Percentiles rank a stretch among this genome's conserved stretches.
Conservation (phyloP, 2,888 invertebrate genomes). For the Mimachlamys varia region DNA sequence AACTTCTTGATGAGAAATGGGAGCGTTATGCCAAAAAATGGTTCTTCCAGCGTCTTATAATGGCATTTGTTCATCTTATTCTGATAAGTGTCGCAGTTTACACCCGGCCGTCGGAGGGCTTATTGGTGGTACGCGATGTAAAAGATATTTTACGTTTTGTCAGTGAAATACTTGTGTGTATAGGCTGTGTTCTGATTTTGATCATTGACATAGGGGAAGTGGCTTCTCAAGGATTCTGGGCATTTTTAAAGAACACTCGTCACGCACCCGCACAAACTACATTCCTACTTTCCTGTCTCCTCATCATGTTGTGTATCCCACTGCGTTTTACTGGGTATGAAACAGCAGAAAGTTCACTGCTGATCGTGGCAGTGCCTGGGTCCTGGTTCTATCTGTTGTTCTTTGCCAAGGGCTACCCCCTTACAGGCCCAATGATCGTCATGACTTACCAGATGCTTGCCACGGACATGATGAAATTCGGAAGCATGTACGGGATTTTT, state of each 20-base stretch:
- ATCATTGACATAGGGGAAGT: constrained; percentile 96
- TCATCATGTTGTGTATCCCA: constrained; percentile 94
- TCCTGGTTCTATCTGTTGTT: constrained; percentile 99
- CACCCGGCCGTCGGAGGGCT: constrained; percentile 86
- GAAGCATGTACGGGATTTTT: constrained; percentile 88
- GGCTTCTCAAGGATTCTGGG: constrained; percentile 94
- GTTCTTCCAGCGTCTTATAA: constrained; percentile 94
- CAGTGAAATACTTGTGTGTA: constrained; percentile 92
- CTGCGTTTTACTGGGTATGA: constrained; percentile 86
- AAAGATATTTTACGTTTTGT: constrained; percentile 85
- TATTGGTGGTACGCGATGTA: constrained; percentile 81
- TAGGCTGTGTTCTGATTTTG: constrained; percentile 94
- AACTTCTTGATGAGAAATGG: constrained; percentile 99
- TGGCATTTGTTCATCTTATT: constrained; percentile 93
- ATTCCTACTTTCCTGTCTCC: constrained; percentile 94
- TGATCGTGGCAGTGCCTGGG: constrained; percentile 96
- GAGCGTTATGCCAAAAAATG: constrained; percentile 98
- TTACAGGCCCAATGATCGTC: constrained; percentile 98
- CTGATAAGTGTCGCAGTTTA: constrained; percentile 95
- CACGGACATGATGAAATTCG: constrained; percentile 98
- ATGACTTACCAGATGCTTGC: constrained; percentile 99
- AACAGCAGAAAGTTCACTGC: constrained; percentile 91
- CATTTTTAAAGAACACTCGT: constrained; percentile 94
- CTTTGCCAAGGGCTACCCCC: constrained; percentile 96
- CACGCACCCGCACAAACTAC: constrained; percentile 97